Conservation (phyloP, 1,140 invertebrate species). For the Antheraea pernyi region DNA sequence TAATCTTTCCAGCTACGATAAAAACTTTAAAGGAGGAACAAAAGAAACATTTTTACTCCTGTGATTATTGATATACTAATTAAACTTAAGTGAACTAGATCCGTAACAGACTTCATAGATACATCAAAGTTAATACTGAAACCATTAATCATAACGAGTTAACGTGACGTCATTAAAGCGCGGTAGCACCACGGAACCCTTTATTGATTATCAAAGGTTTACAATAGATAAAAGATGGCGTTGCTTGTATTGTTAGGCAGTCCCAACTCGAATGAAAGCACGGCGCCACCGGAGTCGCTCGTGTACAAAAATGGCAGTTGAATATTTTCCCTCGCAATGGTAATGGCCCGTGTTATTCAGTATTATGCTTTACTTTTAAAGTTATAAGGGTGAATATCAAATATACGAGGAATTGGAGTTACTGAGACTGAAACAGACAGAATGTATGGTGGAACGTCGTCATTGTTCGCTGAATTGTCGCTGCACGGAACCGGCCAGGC, state of each 20-base stretch:
- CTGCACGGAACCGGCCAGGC: slow-evolving; percentile 71
- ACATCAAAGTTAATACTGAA: slow-evolving; percentile 1
- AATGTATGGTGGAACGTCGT: slow-evolving; percentile 67
- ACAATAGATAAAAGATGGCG: slow-evolving; percentile 75
- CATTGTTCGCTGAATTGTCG: slow-evolving; percentile 78
- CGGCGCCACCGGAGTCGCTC: slow-evolving; percentile 73
- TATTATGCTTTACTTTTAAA: slow-evolving; percentile 28
- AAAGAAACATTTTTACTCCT: no score
- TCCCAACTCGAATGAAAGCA: slow-evolving; percentile 52
- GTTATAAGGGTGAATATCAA: slow-evolving; percentile 31
- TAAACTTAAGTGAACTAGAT: neutral
- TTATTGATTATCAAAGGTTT: slow-evolving; percentile 72
- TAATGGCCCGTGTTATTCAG: slow-evolving; percentile 17
- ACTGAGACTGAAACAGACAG: slow-evolving; percentile 56
- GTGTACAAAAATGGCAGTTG: slow-evolving; percentile 75
- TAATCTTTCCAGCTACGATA: no score
- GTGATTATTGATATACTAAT: neutral
- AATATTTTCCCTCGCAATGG: slow-evolving; percentile 69
- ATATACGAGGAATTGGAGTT: slow-evolving; percentile 42
- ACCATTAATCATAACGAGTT: slow-evolving; percentile 13
- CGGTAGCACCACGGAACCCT: slow-evolving; percentile 49
- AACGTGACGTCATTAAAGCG: slow-evolving; percentile 32
- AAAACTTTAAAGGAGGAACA: no score
- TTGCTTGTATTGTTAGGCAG: slow-evolving; percentile 62
- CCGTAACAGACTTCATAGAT: neutral